These are phyloP conservation scores for Theristus sp. DNA, from an alignment of 2,888 invertebrate genomes.

Conservation along the genomic window DNA sequence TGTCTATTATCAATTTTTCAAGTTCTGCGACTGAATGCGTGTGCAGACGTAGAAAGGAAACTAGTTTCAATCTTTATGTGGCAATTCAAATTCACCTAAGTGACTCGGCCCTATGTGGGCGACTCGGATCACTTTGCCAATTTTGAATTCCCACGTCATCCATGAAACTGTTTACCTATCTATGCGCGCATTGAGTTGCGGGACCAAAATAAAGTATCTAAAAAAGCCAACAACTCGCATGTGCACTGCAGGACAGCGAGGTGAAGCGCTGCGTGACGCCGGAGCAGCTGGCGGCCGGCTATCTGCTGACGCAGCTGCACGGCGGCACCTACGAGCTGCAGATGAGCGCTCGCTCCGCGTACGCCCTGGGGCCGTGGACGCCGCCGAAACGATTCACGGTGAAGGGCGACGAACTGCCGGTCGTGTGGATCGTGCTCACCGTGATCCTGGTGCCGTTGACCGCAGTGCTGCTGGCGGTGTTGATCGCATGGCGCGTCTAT, in stretches of 20 bases:
- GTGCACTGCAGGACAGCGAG: neutral
- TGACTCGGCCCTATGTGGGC: no score
- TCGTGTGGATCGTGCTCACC: neutral
- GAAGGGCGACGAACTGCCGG: neutral
- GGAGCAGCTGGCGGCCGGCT: neutral
- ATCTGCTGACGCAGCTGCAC: neutral
- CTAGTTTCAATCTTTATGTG: no score
- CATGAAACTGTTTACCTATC: no score
- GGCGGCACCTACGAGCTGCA: neutral
- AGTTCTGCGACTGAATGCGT: no score
- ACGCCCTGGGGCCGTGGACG: neutral
- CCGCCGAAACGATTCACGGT: neutral
- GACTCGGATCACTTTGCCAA: no score
- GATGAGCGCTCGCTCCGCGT: neutral
- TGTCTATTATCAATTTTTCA: no score
- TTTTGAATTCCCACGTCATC: no score
- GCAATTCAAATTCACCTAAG: no score
- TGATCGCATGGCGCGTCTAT: constrained; percentile 10
- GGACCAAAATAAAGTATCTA: no score
- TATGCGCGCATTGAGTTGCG: no score
- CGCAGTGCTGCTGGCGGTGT: constrained; percentile 4
- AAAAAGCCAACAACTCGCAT: no score
- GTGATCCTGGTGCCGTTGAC: neutral
- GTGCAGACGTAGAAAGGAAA: no score
- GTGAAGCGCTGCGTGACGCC: neutral